A percentile compares a stretch with the other conserved stretches of the same genome.
phyloP scores from a whole-genome alignment of 2,113 vertebrate genomes.

The Girardinichthys multiradiatus region DNA sequence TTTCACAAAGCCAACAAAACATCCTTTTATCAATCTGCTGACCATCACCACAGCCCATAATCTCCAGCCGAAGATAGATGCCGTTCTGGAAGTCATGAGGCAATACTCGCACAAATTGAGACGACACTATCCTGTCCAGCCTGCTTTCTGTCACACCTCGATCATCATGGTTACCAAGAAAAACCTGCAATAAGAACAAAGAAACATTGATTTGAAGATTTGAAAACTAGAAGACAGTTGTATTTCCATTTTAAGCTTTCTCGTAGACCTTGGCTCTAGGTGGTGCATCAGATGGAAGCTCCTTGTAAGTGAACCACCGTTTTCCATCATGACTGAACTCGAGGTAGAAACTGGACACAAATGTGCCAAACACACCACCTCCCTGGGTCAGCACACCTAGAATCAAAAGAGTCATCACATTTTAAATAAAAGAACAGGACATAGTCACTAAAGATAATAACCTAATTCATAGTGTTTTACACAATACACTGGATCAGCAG shows the following conservation, averaged over 20 bases:
- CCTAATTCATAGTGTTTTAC: too few relatives aligned
- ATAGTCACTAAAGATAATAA: neutral
- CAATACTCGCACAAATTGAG: slow-evolving; percentile 82
- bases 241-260: neutral
- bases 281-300: slow-evolving; percentile 62
- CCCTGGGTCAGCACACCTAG: slow-evolving; percentile 85
- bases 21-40: neutral
- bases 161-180: slow-evolving; percentile 75
- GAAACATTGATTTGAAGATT: neutral
- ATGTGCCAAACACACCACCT: slow-evolving; percentile 72
- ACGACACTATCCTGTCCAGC: slow-evolving; percentile 80
- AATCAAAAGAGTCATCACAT: neutral
- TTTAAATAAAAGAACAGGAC: neutral
- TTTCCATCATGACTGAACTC: slow-evolving; percentile 83
- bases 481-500: neutral
- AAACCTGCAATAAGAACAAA: slow-evolving; percentile 68
- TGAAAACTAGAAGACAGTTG: neutral
- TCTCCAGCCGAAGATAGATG: slow-evolving; percentile 81
- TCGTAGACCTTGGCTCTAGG: slow-evolving; percentile 78
- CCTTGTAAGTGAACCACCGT: slow-evolving; percentile 81
- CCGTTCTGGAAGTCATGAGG: slow-evolving; percentile 78
- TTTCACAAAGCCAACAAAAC: neutral
- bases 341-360: slow-evolving; percentile 82
- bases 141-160: slow-evolving; percentile 59
- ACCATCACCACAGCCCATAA: slow-evolving; percentile 88